Percentiles rank a stretch among this genome's conserved stretches.
Conservation (phyloP, 2,797 vertebrate genomes). For the Sebastolobus alascanus region DNA sequence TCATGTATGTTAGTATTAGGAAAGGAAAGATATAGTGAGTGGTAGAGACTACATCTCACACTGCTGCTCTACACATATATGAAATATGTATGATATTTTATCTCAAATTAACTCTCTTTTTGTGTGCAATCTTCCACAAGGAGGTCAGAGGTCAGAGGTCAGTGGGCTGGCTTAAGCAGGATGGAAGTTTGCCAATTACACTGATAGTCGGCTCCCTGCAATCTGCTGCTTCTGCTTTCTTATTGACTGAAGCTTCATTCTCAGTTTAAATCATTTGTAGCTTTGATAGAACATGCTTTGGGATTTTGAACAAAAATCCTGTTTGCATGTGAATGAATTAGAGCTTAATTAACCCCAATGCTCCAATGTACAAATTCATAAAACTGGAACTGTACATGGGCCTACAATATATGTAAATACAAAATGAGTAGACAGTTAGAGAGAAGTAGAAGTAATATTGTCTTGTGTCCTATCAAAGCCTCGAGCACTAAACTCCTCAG, state of each 20-base stretch:
- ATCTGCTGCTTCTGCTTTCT: conserved; percentile 8
- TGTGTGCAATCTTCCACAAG: background rate
- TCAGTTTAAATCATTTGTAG: conserved; percentile 20
- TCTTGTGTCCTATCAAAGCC: background rate
- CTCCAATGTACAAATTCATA: background rate
- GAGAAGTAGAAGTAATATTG: background rate
- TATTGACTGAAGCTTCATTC: background rate
- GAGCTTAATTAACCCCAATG: conserved; percentile 3
- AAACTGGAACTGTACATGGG: background rate
- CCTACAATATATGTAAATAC: background rate
- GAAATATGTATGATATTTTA: background rate
- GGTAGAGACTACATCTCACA: background rate
- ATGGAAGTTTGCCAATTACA: conserved; percentile 15
- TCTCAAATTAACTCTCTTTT: background rate
- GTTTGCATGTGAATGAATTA: conserved; percentile 17
- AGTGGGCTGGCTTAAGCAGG: conserved; percentile 1
- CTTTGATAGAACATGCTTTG: conserved; percentile 14
- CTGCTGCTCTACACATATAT: background rate
- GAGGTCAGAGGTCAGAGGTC: conserved; percentile 48
- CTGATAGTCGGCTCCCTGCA: background rate
- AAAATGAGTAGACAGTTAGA: background rate
- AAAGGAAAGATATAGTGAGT: conserved; percentile 5
- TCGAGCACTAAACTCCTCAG: background rate
- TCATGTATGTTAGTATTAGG: conserved; percentile 30
- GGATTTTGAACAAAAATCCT: conserved; percentile 7